Conservation (phyloP, 2,113 vertebrate species). For the Chloropsis cyanopogon region DNA sequence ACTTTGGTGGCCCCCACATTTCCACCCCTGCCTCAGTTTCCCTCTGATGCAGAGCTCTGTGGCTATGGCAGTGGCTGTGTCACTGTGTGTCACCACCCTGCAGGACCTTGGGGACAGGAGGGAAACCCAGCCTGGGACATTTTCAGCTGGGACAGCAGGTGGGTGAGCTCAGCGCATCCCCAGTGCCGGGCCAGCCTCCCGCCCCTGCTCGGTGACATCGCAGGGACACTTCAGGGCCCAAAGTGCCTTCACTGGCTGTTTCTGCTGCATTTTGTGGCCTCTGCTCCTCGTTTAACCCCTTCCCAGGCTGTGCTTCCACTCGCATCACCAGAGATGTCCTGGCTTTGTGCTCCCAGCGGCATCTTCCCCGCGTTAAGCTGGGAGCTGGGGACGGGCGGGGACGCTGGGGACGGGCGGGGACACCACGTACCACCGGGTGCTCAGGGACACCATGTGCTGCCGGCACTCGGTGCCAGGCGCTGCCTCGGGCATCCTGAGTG, state of each 20-base stretch:
- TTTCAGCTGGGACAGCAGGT: neutral
- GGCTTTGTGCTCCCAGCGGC: neutral
- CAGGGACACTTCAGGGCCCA: neutral
- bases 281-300: neutral
- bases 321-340: accelerated
- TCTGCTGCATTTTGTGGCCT: neutral
- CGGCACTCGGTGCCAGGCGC: neutral
- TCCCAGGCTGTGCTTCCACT: neutral
- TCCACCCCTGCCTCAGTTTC: neutral
- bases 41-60: neutral
- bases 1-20: neutral
- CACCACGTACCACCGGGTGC: neutral
- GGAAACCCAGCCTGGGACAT: neutral
- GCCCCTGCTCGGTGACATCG: accelerated
- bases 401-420: neutral
- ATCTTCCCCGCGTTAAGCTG: accelerated
- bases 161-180: neutral
- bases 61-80: neutral
- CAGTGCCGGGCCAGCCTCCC: neutral
- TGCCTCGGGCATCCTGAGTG: neutral
- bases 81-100: neutral
- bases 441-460: neutral
- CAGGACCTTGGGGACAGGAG: neutral
- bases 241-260: neutral
- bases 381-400: neutral